Base-by-base conservation (phyloP, 2,888 invertebrate genomes). In the Andrena minutula region DNA sequence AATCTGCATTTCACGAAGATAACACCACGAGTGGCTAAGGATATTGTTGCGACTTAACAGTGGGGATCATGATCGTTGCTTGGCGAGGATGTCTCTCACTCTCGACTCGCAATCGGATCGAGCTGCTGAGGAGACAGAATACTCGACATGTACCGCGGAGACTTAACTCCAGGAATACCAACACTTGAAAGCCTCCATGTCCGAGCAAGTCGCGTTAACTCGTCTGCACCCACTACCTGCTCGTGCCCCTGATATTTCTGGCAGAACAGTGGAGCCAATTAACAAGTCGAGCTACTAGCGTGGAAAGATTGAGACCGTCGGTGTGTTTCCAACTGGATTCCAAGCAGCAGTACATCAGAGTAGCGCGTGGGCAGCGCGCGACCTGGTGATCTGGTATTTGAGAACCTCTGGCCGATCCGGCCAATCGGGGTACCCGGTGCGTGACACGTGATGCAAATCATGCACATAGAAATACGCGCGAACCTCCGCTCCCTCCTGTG, bases 1-100 rank as follows among this genome's bases (percentile, higher is more conserved):
- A 89, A 91, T 91, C 91, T 91, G 91, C 91, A 90, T 91, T 91
- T 91, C 89, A 88, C 87, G 87, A 84, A 89, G 90, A 90, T 89
- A 88, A 88, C 87, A 86, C 79, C 72, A 80, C 65, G 71, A 75
- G 58, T 68, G 56, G 73, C 58, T 75, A 64, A 64, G 65, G 65
- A 74, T 79, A 80, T 79, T 74, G 78, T 85, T 72, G 73, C 64
- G 60, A 74, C 60, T 78, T 51, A 53, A 78, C 58, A 35, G 41
- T 20, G 16, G 32, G 47, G 35, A 49, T 35, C 8, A 20, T 41
- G 74, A 78, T 61, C 74, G 64, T 64, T 65, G 20, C 1, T 41
- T 20, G 49, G 6, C 8, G 12, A 51, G 49, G 4, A 10, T 26
- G 26, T 32, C 32, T 23, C 26, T 30, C 68, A 4, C 32, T 68